These are phyloP conservation scores for Ooceraea biroi DNA, from an alignment of 1,140 invertebrate species.

Conservation along the genomic window DNA sequence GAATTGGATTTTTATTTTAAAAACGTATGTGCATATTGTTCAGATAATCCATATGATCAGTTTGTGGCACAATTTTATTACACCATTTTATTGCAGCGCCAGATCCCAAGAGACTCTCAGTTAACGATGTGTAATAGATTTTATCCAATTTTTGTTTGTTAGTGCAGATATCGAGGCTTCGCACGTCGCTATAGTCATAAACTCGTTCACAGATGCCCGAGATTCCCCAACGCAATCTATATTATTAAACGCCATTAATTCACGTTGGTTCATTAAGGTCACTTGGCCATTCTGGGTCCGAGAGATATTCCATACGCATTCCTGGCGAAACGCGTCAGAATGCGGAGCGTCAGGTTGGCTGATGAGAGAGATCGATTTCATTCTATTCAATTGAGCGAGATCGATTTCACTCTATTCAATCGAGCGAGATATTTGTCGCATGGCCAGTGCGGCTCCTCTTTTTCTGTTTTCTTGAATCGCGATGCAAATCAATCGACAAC, in stretches of 20 bases:
- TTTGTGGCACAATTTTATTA: no score
- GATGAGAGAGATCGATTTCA: not conserved
- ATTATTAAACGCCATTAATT: slow-evolving; percentile 62
- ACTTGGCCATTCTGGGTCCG: slow-evolving; percentile 8
- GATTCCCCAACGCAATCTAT: slow-evolving; percentile 49
- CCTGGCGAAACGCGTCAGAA: slow-evolving; percentile 18
- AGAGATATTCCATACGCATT: slow-evolving; percentile 41
- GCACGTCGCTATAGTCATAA: slow-evolving; percentile 3
- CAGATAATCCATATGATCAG: no score
- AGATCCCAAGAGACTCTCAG: no score
- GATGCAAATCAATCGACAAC: not conserved
- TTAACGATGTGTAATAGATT: not conserved
- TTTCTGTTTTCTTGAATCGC: slow-evolving; percentile 14
- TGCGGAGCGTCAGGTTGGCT: not conserved
- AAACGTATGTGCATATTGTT: no score
- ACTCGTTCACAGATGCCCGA: slow-evolving; percentile 14
- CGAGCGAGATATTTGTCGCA: not conserved
- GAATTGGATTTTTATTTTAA: no score
- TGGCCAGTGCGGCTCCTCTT: not conserved
- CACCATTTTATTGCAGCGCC: no score
- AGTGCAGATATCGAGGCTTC: not conserved
- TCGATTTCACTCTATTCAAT: not conserved
- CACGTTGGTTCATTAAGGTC: slow-evolving; percentile 47
- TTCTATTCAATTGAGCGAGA: not conserved
- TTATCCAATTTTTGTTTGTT: not conserved